Conservation (phyloP, 2,797 vertebrate species). For the Hemitrygon akajei region DNA sequence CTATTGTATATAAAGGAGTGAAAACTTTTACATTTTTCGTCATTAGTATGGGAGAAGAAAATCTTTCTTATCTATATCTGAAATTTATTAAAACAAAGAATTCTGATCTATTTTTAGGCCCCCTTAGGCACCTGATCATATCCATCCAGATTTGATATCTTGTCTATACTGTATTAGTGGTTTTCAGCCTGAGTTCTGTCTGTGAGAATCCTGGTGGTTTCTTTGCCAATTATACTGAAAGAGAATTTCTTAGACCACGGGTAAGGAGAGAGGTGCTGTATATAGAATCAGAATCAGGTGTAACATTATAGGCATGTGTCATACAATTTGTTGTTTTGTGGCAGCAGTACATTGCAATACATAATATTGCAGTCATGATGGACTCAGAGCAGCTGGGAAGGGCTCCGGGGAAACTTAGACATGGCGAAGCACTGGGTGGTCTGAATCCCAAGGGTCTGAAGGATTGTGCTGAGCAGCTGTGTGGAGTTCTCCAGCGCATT, state of each 20-base stretch:
- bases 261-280: neutral
- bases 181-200: neutral
- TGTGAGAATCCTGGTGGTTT: neutral
- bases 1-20: neutral
- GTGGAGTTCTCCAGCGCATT: too few relatives aligned
- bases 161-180: neutral
- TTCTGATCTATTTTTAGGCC: neutral
- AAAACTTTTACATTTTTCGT: neutral
- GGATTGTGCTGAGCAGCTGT: too few relatives aligned
- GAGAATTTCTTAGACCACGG: neutral
- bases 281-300: too few relatives aligned
- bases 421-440: too few relatives aligned
- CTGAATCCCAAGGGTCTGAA: too few relatives aligned
- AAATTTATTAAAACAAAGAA: neutral
- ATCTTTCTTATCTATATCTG: neutral
- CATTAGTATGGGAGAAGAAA: neutral
- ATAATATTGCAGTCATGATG: too few relatives aligned
- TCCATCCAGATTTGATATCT: neutral
- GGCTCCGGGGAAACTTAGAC: too few relatives aligned
- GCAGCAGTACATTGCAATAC: too few relatives aligned
- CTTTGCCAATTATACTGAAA: neutral
- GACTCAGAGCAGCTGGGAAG: too few relatives aligned
- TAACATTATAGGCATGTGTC: too few relatives aligned
- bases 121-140: neutral
- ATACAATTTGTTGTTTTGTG: too few relatives aligned